A percentile compares a stretch with the other conserved stretches of the same genome.
phyloP scores from a whole-genome alignment of 1,140 invertebrate genomes.

The Nephotettix cincticeps region DNA sequence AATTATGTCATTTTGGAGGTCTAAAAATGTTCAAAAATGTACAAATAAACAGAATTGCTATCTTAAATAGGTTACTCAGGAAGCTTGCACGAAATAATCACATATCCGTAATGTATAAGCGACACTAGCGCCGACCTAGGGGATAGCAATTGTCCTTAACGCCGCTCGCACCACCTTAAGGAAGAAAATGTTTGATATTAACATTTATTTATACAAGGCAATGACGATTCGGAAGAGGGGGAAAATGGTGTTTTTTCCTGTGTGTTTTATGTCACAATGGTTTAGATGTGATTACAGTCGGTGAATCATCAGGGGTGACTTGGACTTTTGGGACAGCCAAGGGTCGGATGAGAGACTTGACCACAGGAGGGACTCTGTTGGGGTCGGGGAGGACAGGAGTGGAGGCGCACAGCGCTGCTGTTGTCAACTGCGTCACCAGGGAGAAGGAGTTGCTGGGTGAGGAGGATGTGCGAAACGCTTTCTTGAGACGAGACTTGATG shows the following conservation, averaged over 20 bases:
- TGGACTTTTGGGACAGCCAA: slow-evolving; percentile 60
- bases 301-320: slow-evolving; percentile 41
- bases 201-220: not conserved
- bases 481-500: slow-evolving; percentile 57
- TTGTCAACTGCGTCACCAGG: slow-evolving; percentile 59
- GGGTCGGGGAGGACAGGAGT: slow-evolving; percentile 57
- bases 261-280: slow-evolving; percentile 9
- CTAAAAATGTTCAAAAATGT: too few species aligned
- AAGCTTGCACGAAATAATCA: too few species aligned
- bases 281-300: not conserved
- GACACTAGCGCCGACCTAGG: too few species aligned
- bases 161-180: too few species aligned
- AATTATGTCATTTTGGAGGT: too few species aligned
- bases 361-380: slow-evolving; percentile 50
- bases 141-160: too few species aligned
- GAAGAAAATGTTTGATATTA: too few species aligned
- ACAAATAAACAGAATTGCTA: too few species aligned
- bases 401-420: slow-evolving; percentile 61
- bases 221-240: not conserved
- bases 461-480: slow-evolving; percentile 55
- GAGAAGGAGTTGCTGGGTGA: slow-evolving; percentile 47
- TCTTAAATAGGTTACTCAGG: too few species aligned
- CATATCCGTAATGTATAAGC: too few species aligned
- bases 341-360: slow-evolving; percentile 57
- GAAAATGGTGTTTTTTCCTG: slow-evolving; percentile 10